Base-by-base conservation (phyloP, 2,113 vertebrate genomes). In the Nipponia nippon region DNA sequence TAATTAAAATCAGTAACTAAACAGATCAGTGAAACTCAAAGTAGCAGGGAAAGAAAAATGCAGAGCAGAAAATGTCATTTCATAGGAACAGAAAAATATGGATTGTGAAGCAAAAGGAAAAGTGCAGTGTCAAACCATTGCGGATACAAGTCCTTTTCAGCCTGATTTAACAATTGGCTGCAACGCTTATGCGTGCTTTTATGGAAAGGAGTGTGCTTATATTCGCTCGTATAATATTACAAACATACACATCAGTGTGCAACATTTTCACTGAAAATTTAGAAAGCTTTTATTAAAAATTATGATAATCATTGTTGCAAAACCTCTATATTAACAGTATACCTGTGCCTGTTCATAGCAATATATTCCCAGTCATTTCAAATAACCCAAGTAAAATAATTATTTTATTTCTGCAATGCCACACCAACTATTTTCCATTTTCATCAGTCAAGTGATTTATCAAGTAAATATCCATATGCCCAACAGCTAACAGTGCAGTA, bases 251-350 rank as follows among this genome's bases (percentile, higher is more conserved):
- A 38, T 3, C 65, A 47, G 42, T 1, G 5, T 36, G 71, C 44
- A 59, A 22, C 2, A 44, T 3, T 53, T 30, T 7, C 46, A 38
- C 16, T 52, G 65, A 75, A 81, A 58, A 87, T 23, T 14, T n/a
- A 72, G 30, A 58, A 34, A 69, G n/a, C 17, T 40, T 61, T 75
- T 66, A 61, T 61, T 65, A 56, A 71, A 70, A 75, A 30, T 15
- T 0, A 32, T 18, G 0, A 16, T 34, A 70, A 13, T 5, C 7
- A 20, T 5, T 7, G 21, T 1, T 73, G 63, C 30, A 78, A 46
- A 78, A 73, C 18, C 23, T 73, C 76, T 42, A 0, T 10, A 70
- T 27, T 16, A 58, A 69, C 0, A 55, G 8, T 1, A 14, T 16
- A 42, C 8, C 67, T 32, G 15, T 70, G 84, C 59, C 50, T 88